Evolutionary conservation across 92 coral and sea anemone genomes (phyloP), one percentile per base, ranked within the genome.

Genomic region (Pocillopora meandrina): DNA sequence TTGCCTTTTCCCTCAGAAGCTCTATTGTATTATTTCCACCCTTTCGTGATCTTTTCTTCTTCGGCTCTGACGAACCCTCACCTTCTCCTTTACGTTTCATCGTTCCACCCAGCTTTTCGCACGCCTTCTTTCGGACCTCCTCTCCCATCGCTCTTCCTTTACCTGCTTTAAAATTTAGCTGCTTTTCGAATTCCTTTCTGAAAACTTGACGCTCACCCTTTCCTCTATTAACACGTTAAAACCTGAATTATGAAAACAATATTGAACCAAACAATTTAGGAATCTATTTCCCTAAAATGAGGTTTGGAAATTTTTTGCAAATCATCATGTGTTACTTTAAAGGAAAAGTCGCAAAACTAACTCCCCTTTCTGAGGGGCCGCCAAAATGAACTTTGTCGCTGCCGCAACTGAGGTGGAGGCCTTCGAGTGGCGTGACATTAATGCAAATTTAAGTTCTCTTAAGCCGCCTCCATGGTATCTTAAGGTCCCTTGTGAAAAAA

Each of bases 121-220:
- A 82, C 36, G 86, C 86, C 80, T 35, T 58, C 72, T 56, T 72
- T 82, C 86, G 68, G 56, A 82, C 60, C 68, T 82, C 86, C 80
- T 82, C 80, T 85, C 89, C 89, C 76, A 76, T 72, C 15, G 85
- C 89, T 58, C 83, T 65, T 61, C 78, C 89, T 77, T 85, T 85
- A 75, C 52, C 69, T 58, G 61, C 78, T 77, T 78, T 85, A 56
- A 62, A 62, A 78, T 62, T 62, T 78, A 78, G 62, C 72, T 78
- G 82, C 82, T 78, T 78, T 62, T 78, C 72, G 62, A 35, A 78
- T 78, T 78, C 59, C 82, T 63, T 62, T 78, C 81, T 76, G 81
- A 76, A 76, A 67, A 76, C 68, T 76, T 60, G 81, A 76, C 55
- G 81, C 68, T 76, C 81, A 76, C 66, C 68, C 61, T 58, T 58